Evolutionary conservation across 2,797 vertebrate species (phyloP).

Genomic region (Hipposideros larvatus): DNA sequence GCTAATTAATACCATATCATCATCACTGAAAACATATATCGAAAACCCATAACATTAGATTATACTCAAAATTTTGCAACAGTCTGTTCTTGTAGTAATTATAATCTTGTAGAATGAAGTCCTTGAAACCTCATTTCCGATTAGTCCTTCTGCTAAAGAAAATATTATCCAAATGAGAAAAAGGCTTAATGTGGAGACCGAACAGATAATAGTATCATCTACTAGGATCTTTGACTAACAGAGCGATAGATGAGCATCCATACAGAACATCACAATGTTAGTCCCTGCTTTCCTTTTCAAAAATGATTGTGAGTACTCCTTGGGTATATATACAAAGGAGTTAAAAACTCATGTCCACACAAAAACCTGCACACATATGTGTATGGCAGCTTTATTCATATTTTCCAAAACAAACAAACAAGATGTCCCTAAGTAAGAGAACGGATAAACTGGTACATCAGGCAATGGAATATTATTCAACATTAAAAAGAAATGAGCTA

Average conservation of each 20-base stretch:
- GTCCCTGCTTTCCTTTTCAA: not conserved
- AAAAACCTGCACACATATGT: not conserved
- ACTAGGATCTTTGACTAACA: not conserved
- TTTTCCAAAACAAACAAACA: conserved; percentile 35
- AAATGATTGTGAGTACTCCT: not conserved
- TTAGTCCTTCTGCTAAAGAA: conserved; percentile 36
- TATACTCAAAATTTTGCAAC: conserved; percentile 16
- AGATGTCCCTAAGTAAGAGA: not conserved
- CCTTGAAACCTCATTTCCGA: conserved; percentile 14
- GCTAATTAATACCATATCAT: not conserved
- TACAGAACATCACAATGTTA: not conserved
- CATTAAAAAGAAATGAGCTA: not conserved
- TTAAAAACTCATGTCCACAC: not conserved
- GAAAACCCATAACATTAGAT: not conserved
- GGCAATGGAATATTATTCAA: not conserved
- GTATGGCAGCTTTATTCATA: not conserved
- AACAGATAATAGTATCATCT: not conserved
- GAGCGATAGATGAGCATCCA: not conserved
- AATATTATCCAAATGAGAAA: conserved; percentile 41
- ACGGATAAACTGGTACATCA: not conserved
- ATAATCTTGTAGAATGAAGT: not conserved
- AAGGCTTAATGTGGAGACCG: not conserved
- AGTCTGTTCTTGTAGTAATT: conserved; percentile 25
- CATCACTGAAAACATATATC: not conserved
- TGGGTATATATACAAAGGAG: not conserved